Evolutionary conservation across 1,140 invertebrate species (phyloP), one percentile per base, ranked within the genome.

Genomic region (Drosophila sproati): DNA sequence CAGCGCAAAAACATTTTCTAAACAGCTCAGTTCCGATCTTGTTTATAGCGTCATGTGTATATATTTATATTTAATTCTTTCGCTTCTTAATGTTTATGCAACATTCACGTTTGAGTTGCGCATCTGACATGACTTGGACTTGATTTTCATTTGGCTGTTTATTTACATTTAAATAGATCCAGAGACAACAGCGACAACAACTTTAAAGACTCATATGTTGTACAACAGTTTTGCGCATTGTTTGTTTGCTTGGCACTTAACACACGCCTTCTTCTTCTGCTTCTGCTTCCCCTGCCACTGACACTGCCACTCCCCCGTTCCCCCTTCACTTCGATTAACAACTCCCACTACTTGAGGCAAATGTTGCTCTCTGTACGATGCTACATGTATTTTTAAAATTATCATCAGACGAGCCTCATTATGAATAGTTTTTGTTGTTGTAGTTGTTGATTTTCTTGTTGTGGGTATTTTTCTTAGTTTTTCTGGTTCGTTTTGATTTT

Each of bases 361-460:
- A 61, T 68, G 41, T 69, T 56, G 29, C 20, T 59, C 66, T 67
- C 51, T 37, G 12, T 41, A 47, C 64, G 34, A 37, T 55, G 5
- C 34, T 41, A 61, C 10, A 54, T 73, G 63, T 82, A 80, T 86
- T 86, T 86, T 74, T 62, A 88, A 72, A 78, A 82, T 75, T 67
- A 70, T 70, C 72, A 56, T 55, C 72, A 70, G 66, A 70, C 66
- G 82, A 77, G 78, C 78, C 82, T 73, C 73, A 73, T 87, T 88
- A 88, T 87, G 78, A 87, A 70, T 37, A 32, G 71, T 66, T 76
- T 60, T 63, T 66, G 75, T 64, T 62, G 52, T 47, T 41, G 54
- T 10, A 45, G 52, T 35, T 73, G 77, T 51, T 20, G 20, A 1
- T 68, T 32, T 41, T 73, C 34, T 43, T 73, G 45, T 41, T 50